These are phyloP conservation scores for Chunga burmeisteri DNA, from an alignment of 2,113 vertebrate species.

Conservation along the genomic window DNA sequence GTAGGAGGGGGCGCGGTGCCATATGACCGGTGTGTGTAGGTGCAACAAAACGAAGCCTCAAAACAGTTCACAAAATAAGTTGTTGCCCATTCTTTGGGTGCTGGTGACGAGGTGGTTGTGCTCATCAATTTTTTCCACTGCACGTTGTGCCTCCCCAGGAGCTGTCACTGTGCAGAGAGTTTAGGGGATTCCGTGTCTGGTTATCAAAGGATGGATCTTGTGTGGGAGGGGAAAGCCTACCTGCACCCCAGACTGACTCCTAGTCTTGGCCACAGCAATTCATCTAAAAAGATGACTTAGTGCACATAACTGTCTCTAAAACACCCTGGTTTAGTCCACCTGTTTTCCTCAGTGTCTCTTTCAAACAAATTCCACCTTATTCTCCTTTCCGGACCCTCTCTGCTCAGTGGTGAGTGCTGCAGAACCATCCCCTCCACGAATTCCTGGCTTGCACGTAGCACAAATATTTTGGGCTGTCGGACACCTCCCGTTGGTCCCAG, in stretches of 20 bases:
- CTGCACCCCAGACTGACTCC: not conserved
- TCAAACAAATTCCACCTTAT: not conserved
- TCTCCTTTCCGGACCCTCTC: not conserved
- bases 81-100: not conserved
- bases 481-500: not conserved
- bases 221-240: constrained; percentile 64
- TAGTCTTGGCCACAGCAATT: not conserved
- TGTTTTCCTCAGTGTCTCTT: not conserved
- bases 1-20: not conserved
- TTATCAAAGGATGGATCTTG: constrained; percentile 32
- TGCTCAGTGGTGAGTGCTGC: not conserved
- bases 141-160: not conserved
- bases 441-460: not conserved
- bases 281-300: not conserved
- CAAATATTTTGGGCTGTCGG: not conserved
- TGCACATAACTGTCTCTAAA: not conserved
- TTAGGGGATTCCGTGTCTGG: constrained; percentile 42
- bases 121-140: constrained; percentile 37
- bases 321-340: not conserved
- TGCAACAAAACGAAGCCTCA: constrained; percentile 5
- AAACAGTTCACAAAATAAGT: not conserved
- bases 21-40: not conserved
- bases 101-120: not conserved
- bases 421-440: not conserved
- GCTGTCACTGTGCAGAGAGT: not conserved